Base-by-base conservation (phyloP, 2,797 vertebrate species). In the Hydrocynus forskahlii region DNA sequence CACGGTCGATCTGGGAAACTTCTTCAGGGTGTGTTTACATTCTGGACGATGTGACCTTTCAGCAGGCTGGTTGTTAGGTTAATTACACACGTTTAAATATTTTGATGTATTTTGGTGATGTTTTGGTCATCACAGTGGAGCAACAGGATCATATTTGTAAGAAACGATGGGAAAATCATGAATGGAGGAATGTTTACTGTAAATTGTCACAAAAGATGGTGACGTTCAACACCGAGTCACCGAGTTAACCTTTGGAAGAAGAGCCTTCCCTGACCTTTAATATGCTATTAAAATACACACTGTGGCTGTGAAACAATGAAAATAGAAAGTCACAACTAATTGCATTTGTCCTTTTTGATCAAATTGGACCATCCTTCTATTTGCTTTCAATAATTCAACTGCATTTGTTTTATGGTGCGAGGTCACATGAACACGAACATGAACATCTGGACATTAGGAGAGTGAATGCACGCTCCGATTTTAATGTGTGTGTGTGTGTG, bases 151-250 rank as follows among this genome's bases (percentile, higher is more conserved):
- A 87, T 88, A 88, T 80, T 83, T 86, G 62, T 23, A 21, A 7
- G 50, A 35, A 21, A 55, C 16, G 50, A 71, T 21, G 57, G 64
- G 79, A 50, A 75, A 68, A 52, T 59, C 12, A 38, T 16, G 60
- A 71, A 71, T 45, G 19, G 38, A 19, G 8, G 3, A 7, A 12
- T 29, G 92, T 89, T 66, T 91, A 78, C 76, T 79, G 82, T 72
- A 87, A 88, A 90, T n/a, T 84, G 86, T 81, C 76, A 68, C 73
- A 74, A 83, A 23, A 0, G 74, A 76, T 10, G 29, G 59, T 23
- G 45, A 52, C 54, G 13, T 52, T 38, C 25, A n/a, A 23, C 8
- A 54, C 29, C 3, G 29, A 21, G 60, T 7, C 5, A 35, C 17
- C 0, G 72, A 48, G 57, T 23, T 63, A 29, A 62, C 59, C 9